Base-by-base conservation (phyloP, 2,888 invertebrate species). In the Busseola fusca region DNA sequence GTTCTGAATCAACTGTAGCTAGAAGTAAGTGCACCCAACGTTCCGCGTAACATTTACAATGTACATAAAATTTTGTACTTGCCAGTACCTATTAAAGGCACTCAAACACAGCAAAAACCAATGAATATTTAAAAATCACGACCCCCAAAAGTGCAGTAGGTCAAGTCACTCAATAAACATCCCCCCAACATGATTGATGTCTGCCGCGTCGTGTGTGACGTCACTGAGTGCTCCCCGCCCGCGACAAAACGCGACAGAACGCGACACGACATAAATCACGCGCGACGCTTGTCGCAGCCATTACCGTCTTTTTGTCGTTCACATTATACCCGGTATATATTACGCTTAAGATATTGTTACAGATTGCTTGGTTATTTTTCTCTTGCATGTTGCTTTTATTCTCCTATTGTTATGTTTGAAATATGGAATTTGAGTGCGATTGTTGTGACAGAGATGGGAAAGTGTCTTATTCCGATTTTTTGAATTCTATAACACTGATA, bases 261-360 rank as follows among this genome's bases (percentile, higher is more conserved):
- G 77, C 76, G 74, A 76, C 78, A 76, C 65, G 78, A 81, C 75
- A 87, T 88, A 85, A 87, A 87, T 88, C 86, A 84, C 79, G 67
- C 76, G 74, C 60, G 63, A 65, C 84, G 84, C 86, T 87, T 87
- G 88, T 89, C 84, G 87, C 88, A 86, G 83, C 88, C 87, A 87
- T 88, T 86, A 87, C 86, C 87, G 87, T 86, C 83, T 91, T 90
- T 88, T 90, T 90, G 90, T 89, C 86, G 87, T 69, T 59, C 84
- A 79, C 84, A 76, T 87, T 85, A 87, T 86, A 70, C 81, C 58
- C 66, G 62, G 86, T 87, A 84, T 81, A 87, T 80, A 84, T 88
- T 84, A 86, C 84, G 82, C 84, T 81, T 85, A 86, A 88, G 88
- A 86, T 89, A 89, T 88, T 88, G 88, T 87, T 88, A 89, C 89